Evolutionary conservation across 2,888 invertebrate genomes (phyloP).

Genomic region (Himalopsyche kuldschensis): DNA sequence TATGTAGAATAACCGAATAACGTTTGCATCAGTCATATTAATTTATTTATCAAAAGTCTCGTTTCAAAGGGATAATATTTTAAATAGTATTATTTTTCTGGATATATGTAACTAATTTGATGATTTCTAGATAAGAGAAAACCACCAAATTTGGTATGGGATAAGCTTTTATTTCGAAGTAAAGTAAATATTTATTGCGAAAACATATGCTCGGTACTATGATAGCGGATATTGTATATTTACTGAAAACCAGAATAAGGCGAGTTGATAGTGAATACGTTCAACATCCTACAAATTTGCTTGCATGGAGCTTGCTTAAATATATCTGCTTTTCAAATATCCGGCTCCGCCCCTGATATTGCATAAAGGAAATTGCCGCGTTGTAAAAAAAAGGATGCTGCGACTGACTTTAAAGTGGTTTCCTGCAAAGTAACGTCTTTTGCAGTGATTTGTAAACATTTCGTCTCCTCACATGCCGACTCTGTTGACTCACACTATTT

Average conservation of each 20-base stretch:
- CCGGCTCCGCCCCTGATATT: slow-evolving; percentile 31
- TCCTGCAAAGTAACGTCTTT: slow-evolving; percentile 33
- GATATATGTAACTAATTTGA: too few relatives aligned
- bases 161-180: too few relatives aligned
- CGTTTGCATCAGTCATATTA: too few relatives aligned
- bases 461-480: slow-evolving; percentile 15
- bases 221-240: slow-evolving; percentile 13
- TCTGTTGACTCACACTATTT: background rate
- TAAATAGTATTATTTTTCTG: too few relatives aligned
- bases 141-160: too few relatives aligned
- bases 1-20: too few relatives aligned
- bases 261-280: background rate
- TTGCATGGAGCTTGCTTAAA: slow-evolving; percentile 12
- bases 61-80: too few relatives aligned
- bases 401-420: slow-evolving; percentile 37
- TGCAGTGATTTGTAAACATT: slow-evolving; percentile 39
- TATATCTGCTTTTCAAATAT: slow-evolving; percentile 38
- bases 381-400: slow-evolving; percentile 38
- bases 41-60: too few relatives aligned
- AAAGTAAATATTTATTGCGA: too few relatives aligned
- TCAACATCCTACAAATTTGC: slow-evolving; percentile 6
- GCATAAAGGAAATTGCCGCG: slow-evolving; percentile 39
- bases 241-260: background rate
- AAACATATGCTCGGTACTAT: background rate
- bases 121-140: too few relatives aligned